Evolutionary conservation across 2,797 vertebrate genomes (phyloP).

Genomic region (Acrossocheilus fasciatus): DNA sequence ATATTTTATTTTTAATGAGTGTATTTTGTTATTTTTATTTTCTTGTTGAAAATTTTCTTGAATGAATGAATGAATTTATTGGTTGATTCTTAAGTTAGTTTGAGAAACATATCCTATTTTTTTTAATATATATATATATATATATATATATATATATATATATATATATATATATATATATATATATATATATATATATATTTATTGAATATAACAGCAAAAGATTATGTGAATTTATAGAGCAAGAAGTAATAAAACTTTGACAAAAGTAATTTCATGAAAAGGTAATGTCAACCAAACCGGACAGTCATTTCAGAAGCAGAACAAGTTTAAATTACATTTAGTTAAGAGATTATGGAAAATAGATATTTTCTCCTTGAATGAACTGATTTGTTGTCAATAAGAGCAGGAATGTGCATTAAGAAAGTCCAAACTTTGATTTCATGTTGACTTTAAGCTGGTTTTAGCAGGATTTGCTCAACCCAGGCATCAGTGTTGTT

Average conservation of each 20-base stretch:
- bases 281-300: not conserved
- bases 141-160: no score
- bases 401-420: not conserved
- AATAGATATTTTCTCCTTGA: not conserved
- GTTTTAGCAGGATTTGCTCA: not conserved
- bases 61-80: no score
- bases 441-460: not conserved
- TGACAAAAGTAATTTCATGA: not conserved
- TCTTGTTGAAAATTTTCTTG: no score
- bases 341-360: not conserved
- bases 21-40: not conserved
- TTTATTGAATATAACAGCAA: not conserved
- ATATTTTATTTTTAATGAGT: not conserved
- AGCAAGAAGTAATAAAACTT: not conserved
- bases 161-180: no score
- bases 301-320: not conserved
- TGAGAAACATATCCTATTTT: not conserved
- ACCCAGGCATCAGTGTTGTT: not conserved
- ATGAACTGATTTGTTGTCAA: not conserved
- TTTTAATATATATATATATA: no score
- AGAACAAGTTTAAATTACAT: not conserved
- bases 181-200: not conserved
- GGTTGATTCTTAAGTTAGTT: not conserved
- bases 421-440: not conserved
- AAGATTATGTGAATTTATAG: not conserved